Conservation (phyloP, 2,113 vertebrate species). For the Polypterus bichir region DNA sequence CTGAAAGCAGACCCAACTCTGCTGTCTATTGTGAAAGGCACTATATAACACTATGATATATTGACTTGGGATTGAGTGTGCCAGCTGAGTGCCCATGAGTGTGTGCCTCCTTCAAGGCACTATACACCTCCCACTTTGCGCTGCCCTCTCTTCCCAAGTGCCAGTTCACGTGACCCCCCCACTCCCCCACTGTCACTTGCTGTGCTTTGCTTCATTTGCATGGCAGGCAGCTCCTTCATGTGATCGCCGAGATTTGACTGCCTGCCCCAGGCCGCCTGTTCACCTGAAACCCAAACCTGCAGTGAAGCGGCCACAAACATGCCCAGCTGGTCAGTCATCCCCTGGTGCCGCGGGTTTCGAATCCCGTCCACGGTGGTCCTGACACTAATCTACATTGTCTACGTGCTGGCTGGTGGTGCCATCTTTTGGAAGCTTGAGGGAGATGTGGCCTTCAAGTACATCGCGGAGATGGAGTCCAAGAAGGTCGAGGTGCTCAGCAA, state of each 20-base stretch:
- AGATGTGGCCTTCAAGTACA: slow-evolving; percentile 23
- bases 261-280: background rate
- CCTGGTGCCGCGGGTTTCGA: slow-evolving; percentile 9
- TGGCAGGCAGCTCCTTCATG: background rate
- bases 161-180: background rate
- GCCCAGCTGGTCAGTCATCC: slow-evolving; percentile 8
- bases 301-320: background rate
- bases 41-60: too few relatives aligned
- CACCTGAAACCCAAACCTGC: background rate
- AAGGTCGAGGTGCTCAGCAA: slow-evolving; percentile 41
- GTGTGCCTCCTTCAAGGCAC: too few relatives aligned
- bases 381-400: slow-evolving; percentile 48
- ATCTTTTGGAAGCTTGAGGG: slow-evolving; percentile 70
- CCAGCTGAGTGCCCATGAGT: too few relatives aligned
- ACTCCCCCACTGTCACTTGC: background rate
- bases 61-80: too few relatives aligned
- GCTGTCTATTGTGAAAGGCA: too few relatives aligned
- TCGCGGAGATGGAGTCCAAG: slow-evolving; percentile 25
- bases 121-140: background rate
- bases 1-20: too few relatives aligned
- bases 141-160: background rate
- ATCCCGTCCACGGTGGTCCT: slow-evolving; percentile 46
- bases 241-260: background rate
- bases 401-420: slow-evolving; percentile 60
- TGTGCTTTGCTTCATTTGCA: background rate